A percentile compares a stretch with the other conserved stretches of the same genome.
phyloP scores from a whole-genome alignment of 2,113 vertebrate genomes.

The Paratilapia polleni region DNA sequence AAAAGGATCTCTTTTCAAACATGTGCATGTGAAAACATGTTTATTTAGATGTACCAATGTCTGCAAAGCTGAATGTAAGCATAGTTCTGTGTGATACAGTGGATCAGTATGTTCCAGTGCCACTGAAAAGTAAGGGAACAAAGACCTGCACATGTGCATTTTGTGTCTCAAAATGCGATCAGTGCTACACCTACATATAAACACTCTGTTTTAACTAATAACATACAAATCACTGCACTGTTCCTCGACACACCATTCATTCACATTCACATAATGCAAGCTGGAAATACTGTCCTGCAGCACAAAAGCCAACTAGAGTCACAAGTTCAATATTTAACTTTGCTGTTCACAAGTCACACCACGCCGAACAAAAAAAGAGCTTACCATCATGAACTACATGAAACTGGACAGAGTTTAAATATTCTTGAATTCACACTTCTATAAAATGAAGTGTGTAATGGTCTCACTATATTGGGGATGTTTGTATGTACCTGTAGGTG shows the following conservation, averaged over 20 bases:
- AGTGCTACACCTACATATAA: neutral
- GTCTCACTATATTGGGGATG: neutral
- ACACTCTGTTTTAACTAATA: neutral
- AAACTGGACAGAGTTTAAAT: neutral
- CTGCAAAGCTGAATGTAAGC: no score
- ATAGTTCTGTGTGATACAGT: no score
- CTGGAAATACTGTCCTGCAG: neutral
- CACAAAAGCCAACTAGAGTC: neutral
- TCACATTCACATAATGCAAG: neutral
- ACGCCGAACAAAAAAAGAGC: neutral
- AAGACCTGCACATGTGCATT: no score
- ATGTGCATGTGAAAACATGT: no score
- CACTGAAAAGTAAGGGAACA: no score
- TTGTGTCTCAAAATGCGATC: no score
- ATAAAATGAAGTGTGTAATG: neutral
- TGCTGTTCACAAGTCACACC: neutral
- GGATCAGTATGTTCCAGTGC: no score
- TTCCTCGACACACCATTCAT: neutral
- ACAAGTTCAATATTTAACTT: neutral
- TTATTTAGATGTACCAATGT: no score
- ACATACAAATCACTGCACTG: neutral
- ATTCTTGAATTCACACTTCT: neutral
- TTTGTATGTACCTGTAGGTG: conserved; percentile 83
- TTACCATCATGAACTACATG: neutral
- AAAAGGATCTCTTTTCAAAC: no score